Evolutionary conservation across 2,888 invertebrate genomes (phyloP).

Genomic region (Melanostoma mellinum): DNA sequence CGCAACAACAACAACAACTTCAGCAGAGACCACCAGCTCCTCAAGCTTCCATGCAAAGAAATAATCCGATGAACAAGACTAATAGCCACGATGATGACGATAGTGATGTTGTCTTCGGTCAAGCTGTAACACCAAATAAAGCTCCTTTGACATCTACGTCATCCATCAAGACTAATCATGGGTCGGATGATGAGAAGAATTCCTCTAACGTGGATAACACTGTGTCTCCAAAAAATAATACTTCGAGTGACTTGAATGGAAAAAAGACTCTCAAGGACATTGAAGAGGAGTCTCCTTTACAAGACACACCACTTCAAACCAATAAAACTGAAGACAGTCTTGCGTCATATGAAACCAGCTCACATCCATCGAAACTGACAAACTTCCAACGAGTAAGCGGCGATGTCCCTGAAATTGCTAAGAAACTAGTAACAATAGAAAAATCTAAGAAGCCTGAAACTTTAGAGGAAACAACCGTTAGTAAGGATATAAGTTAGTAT

Average conservation of each 20-base stretch:
- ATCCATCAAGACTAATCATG: constrained; percentile 17
- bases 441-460: constrained; percentile 38
- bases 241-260: constrained; percentile 38
- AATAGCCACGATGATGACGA: constrained; percentile 79
- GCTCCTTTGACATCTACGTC: constrained; percentile 34
- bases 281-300: constrained; percentile 22
- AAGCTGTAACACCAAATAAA: constrained; percentile 80
- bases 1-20: constrained; percentile 73
- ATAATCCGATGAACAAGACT: constrained; percentile 69
- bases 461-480: constrained; percentile 24
- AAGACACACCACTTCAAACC: too few relatives aligned
- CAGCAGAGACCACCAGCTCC: constrained; percentile 74
- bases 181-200: constrained; percentile 64
- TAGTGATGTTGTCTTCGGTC: constrained; percentile 81
- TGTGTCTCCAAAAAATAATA: constrained; percentile 9
- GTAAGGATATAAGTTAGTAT: constrained; percentile 63
- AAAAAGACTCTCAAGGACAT: constrained; percentile 53
- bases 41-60: constrained; percentile 69
- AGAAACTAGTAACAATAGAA: background rate
- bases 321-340: constrained; percentile 23
- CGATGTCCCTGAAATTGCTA: constrained; percentile 30
- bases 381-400: constrained; percentile 55
- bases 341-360: constrained; percentile 38
- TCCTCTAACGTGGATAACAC: background rate
- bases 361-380: constrained; percentile 44